phyloP scores from a whole-genome alignment of 1,140 invertebrate species.

The Bombus huntii region DNA sequence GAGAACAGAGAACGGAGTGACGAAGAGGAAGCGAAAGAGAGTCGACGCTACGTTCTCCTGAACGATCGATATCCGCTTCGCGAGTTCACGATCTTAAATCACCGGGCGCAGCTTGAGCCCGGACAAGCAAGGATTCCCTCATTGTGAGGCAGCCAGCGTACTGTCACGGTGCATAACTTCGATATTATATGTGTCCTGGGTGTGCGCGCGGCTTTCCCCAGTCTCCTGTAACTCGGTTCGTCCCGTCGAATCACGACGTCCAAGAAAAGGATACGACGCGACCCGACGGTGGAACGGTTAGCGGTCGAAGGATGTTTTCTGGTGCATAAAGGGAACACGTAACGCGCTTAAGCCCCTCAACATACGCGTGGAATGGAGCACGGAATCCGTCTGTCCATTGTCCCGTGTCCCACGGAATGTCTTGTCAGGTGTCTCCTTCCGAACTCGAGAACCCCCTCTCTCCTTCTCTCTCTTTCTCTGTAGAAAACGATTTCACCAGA shows the following conservation, averaged over 20 bases:
- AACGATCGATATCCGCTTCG: constrained; percentile 27
- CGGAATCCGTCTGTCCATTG: constrained; percentile 9
- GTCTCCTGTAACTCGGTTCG: constrained; percentile 1
- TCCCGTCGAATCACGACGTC: not conserved
- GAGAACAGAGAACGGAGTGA: not conserved
- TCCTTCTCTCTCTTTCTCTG: no score
- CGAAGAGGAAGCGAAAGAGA: not conserved
- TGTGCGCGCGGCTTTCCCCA: not conserved
- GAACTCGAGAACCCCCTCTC: not conserved
- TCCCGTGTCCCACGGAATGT: not conserved
- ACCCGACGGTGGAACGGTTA: no score
- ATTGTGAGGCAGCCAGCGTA: constrained; percentile 17
- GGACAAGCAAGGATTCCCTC: constrained; percentile 22
- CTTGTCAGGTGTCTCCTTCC: constrained; percentile 5
- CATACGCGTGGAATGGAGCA: not conserved
- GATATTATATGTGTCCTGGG: constrained; percentile 22
- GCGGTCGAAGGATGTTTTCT: constrained; percentile 22
- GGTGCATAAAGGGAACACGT: constrained; percentile 31
- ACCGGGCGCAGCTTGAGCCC: not conserved
- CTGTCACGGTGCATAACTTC: constrained; percentile 40
- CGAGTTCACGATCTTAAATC: constrained; percentile 37
- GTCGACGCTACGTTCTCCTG: no score
- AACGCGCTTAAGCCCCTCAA: constrained; percentile 29
- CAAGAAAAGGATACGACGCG: constrained; percentile 8
- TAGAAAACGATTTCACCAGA: not conserved